A percentile compares a stretch with the other conserved stretches of the same genome.
Evolutionary conservation across 1,140 invertebrate genomes (phyloP).

Genomic region (Drosophila jambulina): DNA sequence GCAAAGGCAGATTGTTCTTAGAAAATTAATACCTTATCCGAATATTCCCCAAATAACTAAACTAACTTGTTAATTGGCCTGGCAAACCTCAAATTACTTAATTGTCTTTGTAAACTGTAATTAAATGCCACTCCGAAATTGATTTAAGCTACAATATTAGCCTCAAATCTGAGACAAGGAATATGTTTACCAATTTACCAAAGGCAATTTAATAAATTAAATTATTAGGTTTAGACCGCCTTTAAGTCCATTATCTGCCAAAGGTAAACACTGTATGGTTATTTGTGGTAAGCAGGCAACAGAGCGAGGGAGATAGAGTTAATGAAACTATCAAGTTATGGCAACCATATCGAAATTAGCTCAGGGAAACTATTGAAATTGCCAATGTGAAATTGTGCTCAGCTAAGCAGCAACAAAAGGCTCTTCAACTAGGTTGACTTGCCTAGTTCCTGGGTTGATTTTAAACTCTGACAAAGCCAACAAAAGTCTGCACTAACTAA

Average conservation of each 20-base stretch:
- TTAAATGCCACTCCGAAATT: background rate
- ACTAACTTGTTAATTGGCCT: background rate
- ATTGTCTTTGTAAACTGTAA: slow-evolving; percentile 1
- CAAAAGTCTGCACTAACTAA: slow-evolving; percentile 12
- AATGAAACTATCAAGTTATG: background rate
- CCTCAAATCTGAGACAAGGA: background rate
- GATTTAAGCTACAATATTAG: slow-evolving; percentile 1
- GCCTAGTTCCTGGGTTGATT: background rate
- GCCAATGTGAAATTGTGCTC: background rate
- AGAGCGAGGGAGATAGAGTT: background rate
- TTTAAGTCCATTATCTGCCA: background rate
- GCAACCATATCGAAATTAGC: background rate
- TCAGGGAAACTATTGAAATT: slow-evolving; percentile 3
- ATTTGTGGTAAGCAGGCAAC: background rate
- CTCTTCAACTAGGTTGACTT: background rate
- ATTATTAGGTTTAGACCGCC: background rate
- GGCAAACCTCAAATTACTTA: background rate
- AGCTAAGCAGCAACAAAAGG: background rate
- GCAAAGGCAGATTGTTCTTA: no score
- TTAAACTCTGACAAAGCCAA: background rate
- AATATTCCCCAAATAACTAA: background rate
- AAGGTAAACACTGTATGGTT: background rate
- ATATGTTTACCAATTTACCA: no score
- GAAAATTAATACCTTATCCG: background rate
- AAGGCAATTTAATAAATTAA: slow-evolving; percentile 7